Evolutionary conservation across 2,113 vertebrate genomes (phyloP), one percentile per base, ranked within the genome.

Genomic region (Syngnathus scovelli): DNA sequence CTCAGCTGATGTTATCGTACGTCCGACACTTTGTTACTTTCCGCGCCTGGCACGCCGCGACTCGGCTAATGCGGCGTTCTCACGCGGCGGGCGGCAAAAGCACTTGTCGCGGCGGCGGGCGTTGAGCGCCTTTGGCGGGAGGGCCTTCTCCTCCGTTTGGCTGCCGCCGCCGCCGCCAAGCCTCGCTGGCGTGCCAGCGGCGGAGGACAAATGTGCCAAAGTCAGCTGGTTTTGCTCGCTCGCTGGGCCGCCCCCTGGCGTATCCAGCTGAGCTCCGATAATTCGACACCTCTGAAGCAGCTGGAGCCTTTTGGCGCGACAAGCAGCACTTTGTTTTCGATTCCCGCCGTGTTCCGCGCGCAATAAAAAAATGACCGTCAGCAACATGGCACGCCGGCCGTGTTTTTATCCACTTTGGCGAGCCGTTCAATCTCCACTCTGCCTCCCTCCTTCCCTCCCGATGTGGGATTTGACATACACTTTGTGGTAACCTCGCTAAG

Each of bases 231-330:
- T 89, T 89, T 88, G 89, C 87, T 88, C 71, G 84, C 71, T 78
- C 74, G 78, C 75, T 80, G 27, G 27, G 27, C 27, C 72, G 69
- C 81, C 84, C 87, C 80, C 88, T 90, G 90, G 90, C 87, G 85
- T 90, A 91, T 93, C 87, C 90, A 93, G 91, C 92, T 92, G 91
- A 94, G 92, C 89, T 92, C 90, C 85, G 93, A 93, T 89, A 92
- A 93, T 93, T 88, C 85, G 92, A 93, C 92, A 93, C 92, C 90
- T 92, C 85, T 88, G 87, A 89, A 92, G 85, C 89, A 90, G 89
- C 88, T 82, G 89, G 88, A 90, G 85, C 82, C 89, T 88, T 84
- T 43, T 80, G 87, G 81, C 68, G 78, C 83, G 90, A 93, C 93
- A 94, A 92, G 84, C 85, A 59, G 83, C 77, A 89, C 90, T 92